A percentile compares a stretch with the other conserved stretches of the same genome.
Evolutionary conservation across 2,888 invertebrate species (phyloP).

Genomic region (Euzetes globulus): DNA sequence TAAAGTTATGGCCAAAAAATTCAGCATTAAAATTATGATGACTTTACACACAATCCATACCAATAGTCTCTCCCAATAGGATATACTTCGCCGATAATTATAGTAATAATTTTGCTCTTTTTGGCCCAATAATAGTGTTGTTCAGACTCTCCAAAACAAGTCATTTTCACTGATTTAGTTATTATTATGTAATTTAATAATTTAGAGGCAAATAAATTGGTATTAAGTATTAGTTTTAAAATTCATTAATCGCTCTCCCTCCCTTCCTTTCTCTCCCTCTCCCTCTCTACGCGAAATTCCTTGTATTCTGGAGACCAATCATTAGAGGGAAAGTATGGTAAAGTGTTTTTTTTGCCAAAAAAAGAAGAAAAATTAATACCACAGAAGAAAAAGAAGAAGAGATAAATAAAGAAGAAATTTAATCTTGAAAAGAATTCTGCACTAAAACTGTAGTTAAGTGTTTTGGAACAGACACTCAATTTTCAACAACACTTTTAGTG

Average conservation of each 20-base stretch:
- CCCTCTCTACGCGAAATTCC: too few relatives aligned
- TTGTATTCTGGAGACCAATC: too few relatives aligned
- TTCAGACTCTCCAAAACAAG: background rate
- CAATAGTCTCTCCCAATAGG: background rate
- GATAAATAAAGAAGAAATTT: too few relatives aligned
- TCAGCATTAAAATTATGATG: background rate
- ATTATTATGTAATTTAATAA: constrained; percentile 19
- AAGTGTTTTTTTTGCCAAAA: too few relatives aligned
- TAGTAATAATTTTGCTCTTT: constrained; percentile 1
- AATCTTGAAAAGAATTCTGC: too few relatives aligned
- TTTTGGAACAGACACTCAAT: too few relatives aligned
- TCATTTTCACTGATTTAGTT: background rate
- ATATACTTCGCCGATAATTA: background rate
- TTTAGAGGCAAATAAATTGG: background rate
- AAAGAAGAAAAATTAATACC: too few relatives aligned
- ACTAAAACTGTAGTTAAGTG: too few relatives aligned
- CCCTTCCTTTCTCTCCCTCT: too few relatives aligned
- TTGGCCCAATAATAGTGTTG: background rate
- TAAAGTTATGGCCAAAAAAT: background rate
- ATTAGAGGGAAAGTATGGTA: too few relatives aligned
- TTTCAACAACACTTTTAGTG: too few relatives aligned
- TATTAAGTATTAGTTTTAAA: background rate
- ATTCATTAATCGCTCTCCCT: background rate
- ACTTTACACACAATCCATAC: background rate
- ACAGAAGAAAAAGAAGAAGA: too few relatives aligned